These are phyloP conservation scores for Galaxias olidus DNA, from an alignment of 2,797 vertebrate species.

Conservation along the genomic window DNA sequence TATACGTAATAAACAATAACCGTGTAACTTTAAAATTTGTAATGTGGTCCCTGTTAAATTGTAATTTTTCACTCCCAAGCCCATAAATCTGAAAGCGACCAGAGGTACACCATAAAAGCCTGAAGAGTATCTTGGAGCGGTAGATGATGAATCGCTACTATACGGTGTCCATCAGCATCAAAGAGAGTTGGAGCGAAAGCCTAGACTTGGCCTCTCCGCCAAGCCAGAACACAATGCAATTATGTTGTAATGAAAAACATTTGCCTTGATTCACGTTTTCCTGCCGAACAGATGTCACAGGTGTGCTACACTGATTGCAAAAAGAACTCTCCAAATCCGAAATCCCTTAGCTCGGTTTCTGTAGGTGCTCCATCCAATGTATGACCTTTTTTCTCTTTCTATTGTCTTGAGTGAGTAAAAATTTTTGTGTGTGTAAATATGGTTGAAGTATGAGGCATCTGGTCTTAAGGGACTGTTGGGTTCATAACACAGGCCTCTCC, in stretches of 20 bases:
- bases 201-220: constrained; percentile 3
- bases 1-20: too few relatives aligned
- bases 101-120: too few relatives aligned
- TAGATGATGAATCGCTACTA: constrained; percentile 46
- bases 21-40: too few relatives aligned
- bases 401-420: neutral
- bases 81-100: too few relatives aligned
- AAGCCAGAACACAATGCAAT: constrained; percentile 30
- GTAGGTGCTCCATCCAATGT: too few relatives aligned
- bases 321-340: constrained; percentile 2
- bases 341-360: too few relatives aligned
- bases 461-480: neutral
- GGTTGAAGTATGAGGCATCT: neutral
- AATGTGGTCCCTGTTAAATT: too few relatives aligned
- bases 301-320: constrained; percentile 29
- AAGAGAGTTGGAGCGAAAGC: constrained; percentile 30
- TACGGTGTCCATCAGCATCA: constrained; percentile 45
- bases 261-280: constrained; percentile 47
- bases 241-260: constrained; percentile 51
- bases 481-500: too few relatives aligned
- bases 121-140: neutral
- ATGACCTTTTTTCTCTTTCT: too few relatives aligned
- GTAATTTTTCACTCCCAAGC: too few relatives aligned
- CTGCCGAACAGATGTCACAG: constrained; percentile 40
- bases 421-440: neutral